A percentile compares a stretch with the other conserved stretches of the same genome.
phyloP scores from a whole-genome alignment of 2,113 vertebrate species.

The Pteropus alecto region DNA sequence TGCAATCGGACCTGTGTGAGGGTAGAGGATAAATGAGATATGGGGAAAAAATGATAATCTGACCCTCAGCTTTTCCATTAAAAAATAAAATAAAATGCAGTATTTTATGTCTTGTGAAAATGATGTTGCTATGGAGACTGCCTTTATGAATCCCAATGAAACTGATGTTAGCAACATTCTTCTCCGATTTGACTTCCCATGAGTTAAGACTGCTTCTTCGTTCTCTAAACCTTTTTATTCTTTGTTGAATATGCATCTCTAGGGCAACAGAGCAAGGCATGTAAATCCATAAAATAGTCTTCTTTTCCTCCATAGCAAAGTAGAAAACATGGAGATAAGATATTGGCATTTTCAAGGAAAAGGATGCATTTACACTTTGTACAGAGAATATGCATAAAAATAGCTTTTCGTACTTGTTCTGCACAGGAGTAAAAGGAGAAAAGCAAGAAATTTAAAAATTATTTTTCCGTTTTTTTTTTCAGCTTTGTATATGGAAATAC shows the following conservation, averaged over 20 bases:
- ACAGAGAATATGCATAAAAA: not conserved
- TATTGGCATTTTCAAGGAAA: not conserved
- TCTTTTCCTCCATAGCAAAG: not conserved
- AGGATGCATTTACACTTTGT: not conserved
- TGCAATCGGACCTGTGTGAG: not conserved
- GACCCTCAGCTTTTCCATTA: constrained; percentile 29
- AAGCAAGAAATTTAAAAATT: constrained; percentile 18
- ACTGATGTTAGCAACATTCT: constrained; percentile 74
- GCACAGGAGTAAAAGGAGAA: not conserved
- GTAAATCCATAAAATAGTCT: not conserved
- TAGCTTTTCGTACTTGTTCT: not conserved
- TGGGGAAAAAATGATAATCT: not conserved
- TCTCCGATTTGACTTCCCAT: constrained; percentile 60
- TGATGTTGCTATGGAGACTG: constrained; percentile 81
- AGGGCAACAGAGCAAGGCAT: not conserved
- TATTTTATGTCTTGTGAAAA: constrained; percentile 65
- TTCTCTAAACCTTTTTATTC: constrained; percentile 27
- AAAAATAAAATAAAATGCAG: constrained; percentile 54
- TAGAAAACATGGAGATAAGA: constrained; percentile 18
- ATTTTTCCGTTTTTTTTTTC: not conserved
- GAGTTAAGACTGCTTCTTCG: constrained; percentile 52
- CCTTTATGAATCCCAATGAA: constrained; percentile 71
- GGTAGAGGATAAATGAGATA: not conserved
- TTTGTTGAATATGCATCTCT: constrained; percentile 30
- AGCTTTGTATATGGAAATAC: not conserved